Percentiles rank a stretch among this genome's conserved stretches.
These are phyloP conservation scores for Eupithecia dodoneata DNA, from an alignment of 2,888 invertebrate genomes.

Conservation along the genomic window DNA sequence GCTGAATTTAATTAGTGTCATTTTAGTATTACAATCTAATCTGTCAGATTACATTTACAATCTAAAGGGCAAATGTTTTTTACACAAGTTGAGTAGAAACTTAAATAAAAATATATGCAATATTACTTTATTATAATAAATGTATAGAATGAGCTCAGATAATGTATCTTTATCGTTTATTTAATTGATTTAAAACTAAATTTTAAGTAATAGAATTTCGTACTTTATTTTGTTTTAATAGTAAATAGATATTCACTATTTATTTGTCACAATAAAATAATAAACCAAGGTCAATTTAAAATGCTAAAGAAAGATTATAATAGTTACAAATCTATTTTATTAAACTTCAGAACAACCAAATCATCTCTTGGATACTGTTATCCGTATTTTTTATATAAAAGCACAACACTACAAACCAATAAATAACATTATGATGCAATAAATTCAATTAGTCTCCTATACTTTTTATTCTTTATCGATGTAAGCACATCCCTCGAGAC, in stretches of 20 bases:
- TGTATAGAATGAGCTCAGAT: no score
- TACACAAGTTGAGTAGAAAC: neutral
- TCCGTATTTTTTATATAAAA: neutral
- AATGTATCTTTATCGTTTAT: no score
- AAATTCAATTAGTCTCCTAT: neutral
- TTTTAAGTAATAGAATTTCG: neutral
- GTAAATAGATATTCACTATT: neutral
- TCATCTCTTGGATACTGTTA: neutral
- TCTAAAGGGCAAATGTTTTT: neutral
- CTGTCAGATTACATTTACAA: neutral
- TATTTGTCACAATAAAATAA: neutral
- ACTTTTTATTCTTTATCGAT: neutral
- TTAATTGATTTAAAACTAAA: neutral
- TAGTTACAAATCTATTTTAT: neutral
- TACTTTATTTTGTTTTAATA: neutral
- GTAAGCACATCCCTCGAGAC: neutral
- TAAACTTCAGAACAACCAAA: neutral
- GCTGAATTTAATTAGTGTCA: conserved; percentile 27
- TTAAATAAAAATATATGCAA: neutral
- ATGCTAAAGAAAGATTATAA: neutral
- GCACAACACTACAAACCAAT: conserved; percentile 2
- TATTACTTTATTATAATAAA: no score
- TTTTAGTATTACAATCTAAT: conserved; percentile 15
- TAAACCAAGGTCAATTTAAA: neutral
- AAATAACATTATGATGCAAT: neutral